A percentile compares a stretch with the other conserved stretches of the same genome.
phyloP scores from a whole-genome alignment of 1,140 invertebrate genomes.

The Pseudomyrmex gracilis region DNA sequence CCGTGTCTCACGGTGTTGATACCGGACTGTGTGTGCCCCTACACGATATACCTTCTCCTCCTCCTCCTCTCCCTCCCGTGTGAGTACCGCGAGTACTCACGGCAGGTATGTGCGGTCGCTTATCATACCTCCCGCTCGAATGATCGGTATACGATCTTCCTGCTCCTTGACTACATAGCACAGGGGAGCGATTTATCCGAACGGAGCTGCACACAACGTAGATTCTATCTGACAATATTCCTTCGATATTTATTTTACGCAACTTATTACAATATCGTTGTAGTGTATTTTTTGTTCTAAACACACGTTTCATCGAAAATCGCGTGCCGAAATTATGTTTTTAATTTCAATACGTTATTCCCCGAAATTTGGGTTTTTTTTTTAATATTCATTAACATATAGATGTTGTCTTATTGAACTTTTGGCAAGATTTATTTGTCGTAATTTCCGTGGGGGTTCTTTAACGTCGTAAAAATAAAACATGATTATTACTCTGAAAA shows the following conservation, averaged over 20 bases:
- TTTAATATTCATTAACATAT: too few relatives aligned
- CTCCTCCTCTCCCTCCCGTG: not conserved
- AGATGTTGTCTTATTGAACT: too few relatives aligned
- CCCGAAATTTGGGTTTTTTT: too few relatives aligned
- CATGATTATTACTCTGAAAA: constrained; percentile 68
- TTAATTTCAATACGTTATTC: too few relatives aligned
- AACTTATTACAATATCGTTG: not conserved
- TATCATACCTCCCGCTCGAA: constrained; percentile 63
- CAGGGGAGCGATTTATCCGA: constrained; percentile 29
- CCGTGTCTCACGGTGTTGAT: constrained; percentile 83
- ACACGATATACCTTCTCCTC: constrained; percentile 48
- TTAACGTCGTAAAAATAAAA: not conserved
- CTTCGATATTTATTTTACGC: not conserved
- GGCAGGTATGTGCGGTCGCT: constrained; percentile 74
- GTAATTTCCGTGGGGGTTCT: not conserved
- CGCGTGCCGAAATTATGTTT: too few relatives aligned
- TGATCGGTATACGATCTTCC: constrained; percentile 71
- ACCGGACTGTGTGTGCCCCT: constrained; percentile 66
- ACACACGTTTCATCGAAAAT: too few relatives aligned
- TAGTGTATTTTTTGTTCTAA: not conserved
- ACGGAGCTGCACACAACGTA: not conserved
- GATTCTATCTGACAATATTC: constrained; percentile 23
- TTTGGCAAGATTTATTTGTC: too few relatives aligned
- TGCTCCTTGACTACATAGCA: constrained; percentile 64
- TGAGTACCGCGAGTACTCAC: constrained; percentile 74